Base-by-base conservation (phyloP, 2,113 vertebrate genomes). In the Bufo gargarizans region DNA sequence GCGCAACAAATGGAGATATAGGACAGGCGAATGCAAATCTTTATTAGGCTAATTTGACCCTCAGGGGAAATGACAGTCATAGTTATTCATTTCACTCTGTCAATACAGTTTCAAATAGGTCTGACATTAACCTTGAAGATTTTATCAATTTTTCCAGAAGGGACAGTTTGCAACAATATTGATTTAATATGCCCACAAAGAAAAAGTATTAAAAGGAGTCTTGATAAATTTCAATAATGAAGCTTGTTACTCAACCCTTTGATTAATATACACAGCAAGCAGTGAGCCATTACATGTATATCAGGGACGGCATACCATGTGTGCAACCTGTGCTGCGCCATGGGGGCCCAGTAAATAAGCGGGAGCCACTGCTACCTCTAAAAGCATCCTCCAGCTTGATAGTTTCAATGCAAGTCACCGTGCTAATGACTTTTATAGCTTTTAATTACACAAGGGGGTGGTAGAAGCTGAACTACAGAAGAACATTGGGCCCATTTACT, bases 71-170 rank as follows among this genome's bases (percentile, higher is more conserved):
- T 77, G 59, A 77, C 67, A 84, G 87, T 82, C 67, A 22, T 13
- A 14, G 80, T 77, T 83, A 88, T 88, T 88, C 17, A 88, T 88
- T 88, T 88, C 69, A 77, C 45, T 65, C 16, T 65, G 87, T 84
- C 80, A 84, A 88, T 88, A 77, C 58, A 19, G 59, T 69, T 78
- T 69, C 85, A 86, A 50, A 88, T 63, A 61, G 67, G 79, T 55
- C 43, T 77, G 80, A 47, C 56, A 72, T 72, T 77, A 88, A 88
- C 87, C 87, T 77, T 88, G 87, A 84, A 65, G 58, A 88, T 82
- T 83, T 77, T 84, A 88, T 88, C 87, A 88, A 82, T 88, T 76
- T 43, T 82, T 45, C 55, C 69, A 82, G 65, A 33, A 81, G 86
- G 79, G 86, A 74, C 78, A 82, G 43, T 88, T 82, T 88, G 56